Base-by-base conservation (phyloP, 2,113 vertebrate species). In the Abramis brama region DNA sequence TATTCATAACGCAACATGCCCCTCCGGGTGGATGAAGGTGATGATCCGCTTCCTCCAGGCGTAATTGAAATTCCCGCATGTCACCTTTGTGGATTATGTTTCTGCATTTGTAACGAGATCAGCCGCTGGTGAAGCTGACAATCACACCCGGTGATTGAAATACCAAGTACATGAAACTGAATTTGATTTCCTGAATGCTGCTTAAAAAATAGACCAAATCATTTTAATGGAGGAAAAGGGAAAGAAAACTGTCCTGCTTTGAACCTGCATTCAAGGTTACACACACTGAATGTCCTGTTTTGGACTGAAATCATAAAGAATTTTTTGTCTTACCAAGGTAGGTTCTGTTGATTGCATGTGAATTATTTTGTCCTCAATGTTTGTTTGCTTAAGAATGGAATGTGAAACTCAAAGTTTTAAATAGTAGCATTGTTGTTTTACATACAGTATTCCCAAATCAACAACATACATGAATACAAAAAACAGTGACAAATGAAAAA, bases 11-110 rank as follows among this genome's bases (percentile, higher is more conserved):
- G 70, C 36, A 50, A 12, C 71, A 33, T 80, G 59, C n/a, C 71
- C 23, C 59, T 80, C 59, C 59, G 30, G 78, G 59, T 79, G 59
- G 78, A 62, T 62, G 78, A 79, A 81, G n/a, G 79, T 82, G 62
- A 68, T 68, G 79, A 82, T 66, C 39, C 25, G 79, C 43, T 75
- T 75, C 81, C 76, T 62, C 30, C 13, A 15, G 82, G 73, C 76
- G 82, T 70, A 60, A 71, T 59, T 78, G 62, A 85, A 89, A 82
- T 84, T n/a, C 66, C 50, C 27, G 8, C 57, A 55, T 88, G 57
- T 84, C 59, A 23, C 64, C 70, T 30, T 21, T 10, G 15, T 47
- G 70, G 59, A 77, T 52, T 59, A 4, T 71, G 59, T 36, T 47
- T 17, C 8, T 79, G 79, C 77, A 86, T 86, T 36, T 50, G 45